phyloP scores from a whole-genome alignment of 2,888 invertebrate genomes.

The Gymnocheta viridis region DNA sequence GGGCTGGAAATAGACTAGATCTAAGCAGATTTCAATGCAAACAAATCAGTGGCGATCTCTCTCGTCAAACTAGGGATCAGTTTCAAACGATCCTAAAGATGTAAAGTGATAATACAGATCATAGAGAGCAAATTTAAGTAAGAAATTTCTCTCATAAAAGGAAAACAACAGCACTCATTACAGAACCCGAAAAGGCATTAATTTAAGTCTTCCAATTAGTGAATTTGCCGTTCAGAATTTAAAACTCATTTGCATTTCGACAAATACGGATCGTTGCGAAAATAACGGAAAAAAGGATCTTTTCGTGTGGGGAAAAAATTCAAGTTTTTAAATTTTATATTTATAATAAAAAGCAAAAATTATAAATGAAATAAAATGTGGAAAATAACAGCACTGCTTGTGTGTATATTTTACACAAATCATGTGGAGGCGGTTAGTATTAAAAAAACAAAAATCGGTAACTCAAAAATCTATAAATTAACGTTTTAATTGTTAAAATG shows the following conservation, averaged over 20 bases:
- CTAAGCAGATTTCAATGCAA: background rate
- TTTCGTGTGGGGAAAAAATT: conserved; percentile 15
- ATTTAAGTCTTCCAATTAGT: conserved; percentile 35
- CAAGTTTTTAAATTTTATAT: background rate
- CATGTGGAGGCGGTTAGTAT: conserved; percentile 61
- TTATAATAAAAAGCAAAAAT: conserved; percentile 11
- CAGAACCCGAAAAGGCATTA: background rate
- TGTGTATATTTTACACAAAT: conserved; percentile 35
- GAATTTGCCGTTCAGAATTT: conserved; percentile 37
- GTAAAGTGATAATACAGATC: conserved; percentile 56
- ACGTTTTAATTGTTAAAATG: background rate
- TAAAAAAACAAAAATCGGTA: background rate
- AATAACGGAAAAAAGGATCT: conserved; percentile 42
- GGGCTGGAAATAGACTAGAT: background rate
- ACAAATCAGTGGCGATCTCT: background rate
- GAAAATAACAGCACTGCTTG: conserved; percentile 17
- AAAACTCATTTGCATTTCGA: conserved; percentile 63
- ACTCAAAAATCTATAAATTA: background rate
- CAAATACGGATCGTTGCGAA: conserved; percentile 47
- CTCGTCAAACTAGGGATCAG: conserved; percentile 18
- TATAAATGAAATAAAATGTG: conserved; percentile 55
- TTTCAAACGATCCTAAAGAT: conserved; percentile 51
- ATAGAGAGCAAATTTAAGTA: conserved; percentile 33
- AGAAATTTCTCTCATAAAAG: conserved; percentile 44
- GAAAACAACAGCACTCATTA: conserved; percentile 12